Base-by-base conservation (phyloP, 2,888 invertebrate species). In the Aelia acuminata region DNA sequence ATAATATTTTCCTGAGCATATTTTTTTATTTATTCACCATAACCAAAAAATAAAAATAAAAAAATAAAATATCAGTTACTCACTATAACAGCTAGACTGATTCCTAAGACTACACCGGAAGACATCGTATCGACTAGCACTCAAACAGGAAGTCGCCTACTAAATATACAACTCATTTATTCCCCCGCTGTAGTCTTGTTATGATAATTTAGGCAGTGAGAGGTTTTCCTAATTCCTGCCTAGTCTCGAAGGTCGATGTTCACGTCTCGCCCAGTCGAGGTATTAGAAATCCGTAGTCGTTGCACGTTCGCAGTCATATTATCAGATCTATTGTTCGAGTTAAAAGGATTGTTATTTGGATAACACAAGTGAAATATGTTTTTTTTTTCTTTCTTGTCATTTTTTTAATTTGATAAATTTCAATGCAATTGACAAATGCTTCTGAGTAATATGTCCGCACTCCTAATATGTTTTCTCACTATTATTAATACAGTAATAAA, bases 141-240 rank as follows among this genome's bases (percentile, higher is more conserved):
- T 20, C 5, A 7, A 31, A 70, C 1, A 31, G 63, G 63, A 70
- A 70, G 18, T 18, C 0, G 5, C 63, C 4, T 3, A 20, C 63
- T 70, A 70, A 70, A 70, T 70, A 70, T 70, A 70, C 31, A 35
- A 70, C 63, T 70, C 31, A 70, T 70, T 70, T 70, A 70, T 70
- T 31, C 63, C 57, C 4, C 63, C 63, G 63, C 0, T 8, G 63
- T 31, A 7, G 31, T 7, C 31, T 18, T 20, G 20, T 70, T 70
- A 70, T 70, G 31, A 35, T 35, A 70, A 70, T 35, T 31, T 35
- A 70, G 63, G 63, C 63, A 70, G 7, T 70, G 31, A 35, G 20
- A 18, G 18, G 31, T 5, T 70, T 70, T 70, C 63, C 63, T 70
- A 70, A 70, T 70, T 70, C 31, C 63, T 70, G 18, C 7, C 31